Conservation (phyloP, 2,797 vertebrate species). For the Spheniscus humboldti region DNA sequence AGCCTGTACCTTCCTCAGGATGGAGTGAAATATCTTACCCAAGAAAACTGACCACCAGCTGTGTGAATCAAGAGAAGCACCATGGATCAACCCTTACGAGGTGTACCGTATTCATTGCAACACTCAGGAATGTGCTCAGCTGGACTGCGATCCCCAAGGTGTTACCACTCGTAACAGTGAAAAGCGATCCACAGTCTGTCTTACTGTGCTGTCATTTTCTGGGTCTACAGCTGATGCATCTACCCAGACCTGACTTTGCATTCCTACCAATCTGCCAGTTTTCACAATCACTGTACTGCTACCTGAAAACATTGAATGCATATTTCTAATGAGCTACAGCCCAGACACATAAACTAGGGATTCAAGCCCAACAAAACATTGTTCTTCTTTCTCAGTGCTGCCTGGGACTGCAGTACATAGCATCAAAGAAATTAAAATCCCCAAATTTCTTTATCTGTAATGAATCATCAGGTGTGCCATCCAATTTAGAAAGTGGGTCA, state of each 20-base stretch:
- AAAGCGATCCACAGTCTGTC: neutral
- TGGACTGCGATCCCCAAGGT: neutral
- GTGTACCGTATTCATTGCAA: neutral
- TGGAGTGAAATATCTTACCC: neutral
- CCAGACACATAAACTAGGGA: neutral
- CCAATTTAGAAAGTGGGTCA: constrained; percentile 10
- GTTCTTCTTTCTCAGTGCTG: neutral
- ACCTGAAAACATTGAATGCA: neutral
- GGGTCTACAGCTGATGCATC: neutral
- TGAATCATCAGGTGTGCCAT: neutral
- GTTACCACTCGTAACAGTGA: neutral
- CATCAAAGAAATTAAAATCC: neutral
- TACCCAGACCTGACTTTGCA: neutral
- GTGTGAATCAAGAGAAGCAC: neutral
- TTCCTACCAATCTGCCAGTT: neutral
- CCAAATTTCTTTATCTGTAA: neutral
- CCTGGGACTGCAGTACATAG: neutral
- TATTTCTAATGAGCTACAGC: neutral
- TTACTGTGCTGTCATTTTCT: neutral
- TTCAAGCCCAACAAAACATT: neutral
- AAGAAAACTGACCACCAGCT: neutral
- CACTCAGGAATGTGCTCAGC: neutral
- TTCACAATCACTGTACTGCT: neutral
- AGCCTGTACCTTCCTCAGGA: neutral
- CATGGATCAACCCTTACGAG: neutral